Conservation (phyloP, 1,140 invertebrate genomes). For the Reticulitermes speratus region DNA sequence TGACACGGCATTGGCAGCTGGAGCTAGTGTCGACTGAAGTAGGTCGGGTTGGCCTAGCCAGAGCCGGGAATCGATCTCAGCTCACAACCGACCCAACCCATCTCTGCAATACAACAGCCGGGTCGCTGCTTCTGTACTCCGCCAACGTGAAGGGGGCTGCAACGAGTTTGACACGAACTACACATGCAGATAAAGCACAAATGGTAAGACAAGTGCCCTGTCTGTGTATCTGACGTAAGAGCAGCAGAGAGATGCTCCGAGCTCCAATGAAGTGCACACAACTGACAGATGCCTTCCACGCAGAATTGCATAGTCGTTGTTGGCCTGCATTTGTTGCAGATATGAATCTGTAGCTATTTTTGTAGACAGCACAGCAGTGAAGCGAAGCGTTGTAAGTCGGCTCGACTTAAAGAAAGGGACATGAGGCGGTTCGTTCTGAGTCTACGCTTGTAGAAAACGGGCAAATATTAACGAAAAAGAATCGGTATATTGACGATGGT, state of each 20-base stretch:
- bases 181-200: not conserved
- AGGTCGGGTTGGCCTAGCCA: not conserved
- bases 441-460: too few species aligned
- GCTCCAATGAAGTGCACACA: too few species aligned
- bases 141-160: not conserved
- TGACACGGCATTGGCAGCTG: not conserved
- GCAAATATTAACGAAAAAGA: too few species aligned
- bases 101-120: not conserved
- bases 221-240: not conserved
- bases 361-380: too few species aligned
- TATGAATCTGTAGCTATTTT: too few species aligned
- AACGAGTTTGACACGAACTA: not conserved
- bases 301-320: too few species aligned
- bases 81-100: not conserved
- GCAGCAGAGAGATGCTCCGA: not conserved
- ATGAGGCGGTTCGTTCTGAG: too few species aligned
- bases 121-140: not conserved
- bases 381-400: too few species aligned
- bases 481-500: too few species aligned
- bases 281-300: too few species aligned
- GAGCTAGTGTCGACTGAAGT: not conserved
- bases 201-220: not conserved
- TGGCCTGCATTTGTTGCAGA: too few species aligned
- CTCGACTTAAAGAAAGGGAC: too few species aligned
- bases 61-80: conserved; percentile 12